Conservation (phyloP, 2,113 vertebrate genomes). For the Phyllostomus discolor region DNA sequence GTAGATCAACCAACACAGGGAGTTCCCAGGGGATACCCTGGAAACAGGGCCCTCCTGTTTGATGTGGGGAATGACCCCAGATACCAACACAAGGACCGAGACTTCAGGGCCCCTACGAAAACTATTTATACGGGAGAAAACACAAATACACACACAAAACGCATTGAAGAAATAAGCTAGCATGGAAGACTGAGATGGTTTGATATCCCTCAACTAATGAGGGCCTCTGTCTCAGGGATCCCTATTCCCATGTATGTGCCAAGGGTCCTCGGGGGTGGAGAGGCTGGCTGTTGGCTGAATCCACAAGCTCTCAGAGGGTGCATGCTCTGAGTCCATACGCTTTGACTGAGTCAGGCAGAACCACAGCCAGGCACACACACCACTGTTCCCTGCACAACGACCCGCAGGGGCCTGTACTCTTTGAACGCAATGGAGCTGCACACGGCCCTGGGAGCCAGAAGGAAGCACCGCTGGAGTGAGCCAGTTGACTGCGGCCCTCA, state of each 20-base stretch:
- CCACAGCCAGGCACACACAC: background rate
- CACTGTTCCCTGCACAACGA: background rate
- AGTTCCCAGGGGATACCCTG: background rate
- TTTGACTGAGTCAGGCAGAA: background rate
- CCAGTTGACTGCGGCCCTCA: background rate
- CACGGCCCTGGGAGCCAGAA: accelerated
- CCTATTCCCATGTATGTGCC: background rate
- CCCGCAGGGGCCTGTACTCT: background rate
- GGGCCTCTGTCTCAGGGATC: background rate
- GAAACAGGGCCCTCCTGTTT: background rate
- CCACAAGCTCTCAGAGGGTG: background rate
- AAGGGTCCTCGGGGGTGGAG: background rate
- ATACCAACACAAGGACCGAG: background rate
- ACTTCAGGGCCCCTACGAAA: background rate
- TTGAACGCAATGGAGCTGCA: background rate
- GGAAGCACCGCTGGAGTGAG: background rate
- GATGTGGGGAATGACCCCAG: background rate
- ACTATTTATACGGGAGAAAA: background rate
- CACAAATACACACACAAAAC: too few species aligned
- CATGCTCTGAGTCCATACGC: background rate
- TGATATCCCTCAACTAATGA: background rate
- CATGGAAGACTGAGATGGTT: background rate
- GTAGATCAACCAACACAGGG: background rate
- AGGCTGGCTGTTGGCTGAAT: background rate
- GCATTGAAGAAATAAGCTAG: background rate